A percentile compares a stretch with the other conserved stretches of the same genome.
These are phyloP conservation scores for Scaptomyza flava DNA, from an alignment of 2,888 invertebrate genomes.

Conservation along the genomic window DNA sequence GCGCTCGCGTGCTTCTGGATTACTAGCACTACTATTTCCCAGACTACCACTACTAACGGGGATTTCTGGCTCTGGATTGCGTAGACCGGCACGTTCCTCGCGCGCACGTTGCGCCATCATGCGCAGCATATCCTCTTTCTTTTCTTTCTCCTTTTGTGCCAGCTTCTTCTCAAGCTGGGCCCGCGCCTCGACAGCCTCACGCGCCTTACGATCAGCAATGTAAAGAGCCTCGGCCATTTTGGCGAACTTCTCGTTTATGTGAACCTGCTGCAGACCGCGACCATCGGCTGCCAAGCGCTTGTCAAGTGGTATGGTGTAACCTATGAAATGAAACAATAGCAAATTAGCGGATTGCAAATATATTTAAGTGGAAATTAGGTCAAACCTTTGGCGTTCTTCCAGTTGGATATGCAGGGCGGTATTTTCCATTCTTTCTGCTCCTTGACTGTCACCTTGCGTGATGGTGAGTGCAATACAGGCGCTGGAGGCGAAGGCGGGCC, in stretches of 20 bases:
- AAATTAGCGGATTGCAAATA: neutral
- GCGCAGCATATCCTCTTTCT: conserved; percentile 97
- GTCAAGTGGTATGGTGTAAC: conserved; percentile 97
- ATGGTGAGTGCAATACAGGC: conserved; percentile 99
- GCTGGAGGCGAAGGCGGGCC: conserved; percentile 99
- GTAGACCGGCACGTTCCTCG: conserved; percentile 94
- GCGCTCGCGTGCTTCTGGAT: conserved; percentile 89
- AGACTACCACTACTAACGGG: neutral
- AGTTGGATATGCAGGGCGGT: conserved; percentile 99
- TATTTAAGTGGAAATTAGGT: neutral
- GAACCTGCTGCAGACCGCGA: conserved; percentile 97
- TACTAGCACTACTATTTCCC: conserved; percentile 11
- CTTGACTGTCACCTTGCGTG: conserved; percentile 98
- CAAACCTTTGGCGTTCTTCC: conserved; percentile 97
- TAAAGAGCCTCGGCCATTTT: conserved; percentile 98
- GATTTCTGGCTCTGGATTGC: conserved; percentile 84
- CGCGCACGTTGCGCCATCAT: conserved; percentile 97
- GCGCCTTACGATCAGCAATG: conserved; percentile 98
- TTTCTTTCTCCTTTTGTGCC: conserved; percentile 99
- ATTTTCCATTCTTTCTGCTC: conserved; percentile 99
- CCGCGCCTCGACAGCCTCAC: conserved; percentile 98
- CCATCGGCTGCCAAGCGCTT: conserved; percentile 99
- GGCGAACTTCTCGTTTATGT: conserved; percentile 99
- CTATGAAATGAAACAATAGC: conserved; percentile 13
- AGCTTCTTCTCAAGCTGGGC: conserved; percentile 97